A percentile compares a stretch with the other conserved stretches of the same genome.
These are phyloP conservation scores for Lochmaea crataegi DNA, from an alignment of 2,888 invertebrate species.

Conservation along the genomic window DNA sequence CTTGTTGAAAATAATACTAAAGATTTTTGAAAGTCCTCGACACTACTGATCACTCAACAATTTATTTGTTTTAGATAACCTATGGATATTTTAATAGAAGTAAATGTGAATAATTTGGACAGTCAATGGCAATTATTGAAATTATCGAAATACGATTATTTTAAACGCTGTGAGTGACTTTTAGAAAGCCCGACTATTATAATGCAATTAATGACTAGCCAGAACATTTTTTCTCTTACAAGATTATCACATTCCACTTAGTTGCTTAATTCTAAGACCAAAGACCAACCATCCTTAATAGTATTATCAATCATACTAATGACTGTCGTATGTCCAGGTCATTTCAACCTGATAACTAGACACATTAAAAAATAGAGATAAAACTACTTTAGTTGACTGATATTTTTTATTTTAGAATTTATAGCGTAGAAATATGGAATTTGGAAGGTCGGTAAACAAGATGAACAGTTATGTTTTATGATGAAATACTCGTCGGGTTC, in stretches of 20 bases:
- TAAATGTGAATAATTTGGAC: conserved; percentile 3
- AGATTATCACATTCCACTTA: conserved; percentile 31
- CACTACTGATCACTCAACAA: background rate
- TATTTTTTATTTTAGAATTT: conserved; percentile 15
- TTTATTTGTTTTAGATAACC: background rate
- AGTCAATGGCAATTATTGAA: conserved; percentile 10
- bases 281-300: conserved; percentile 22
- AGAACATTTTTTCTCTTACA: conserved; percentile 24
- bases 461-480: conserved; percentile 15
- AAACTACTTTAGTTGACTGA: conserved; percentile 12
- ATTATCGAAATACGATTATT: conserved; percentile 22
- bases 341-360: conserved; percentile 18
- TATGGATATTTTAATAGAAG: background rate
- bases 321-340: conserved; percentile 25
- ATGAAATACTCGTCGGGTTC: background rate
- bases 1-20: too few species aligned
- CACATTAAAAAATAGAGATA: conserved; percentile 25
- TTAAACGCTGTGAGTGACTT: conserved; percentile 14
- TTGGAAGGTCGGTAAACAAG: conserved; percentile 7
- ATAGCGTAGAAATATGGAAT: conserved; percentile 12
- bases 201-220: conserved; percentile 27
- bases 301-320: conserved; percentile 33
- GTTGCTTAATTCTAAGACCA: conserved; percentile 28
- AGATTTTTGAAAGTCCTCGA: background rate
- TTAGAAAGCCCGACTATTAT: conserved; percentile 27